Base-by-base conservation (phyloP, 2,113 vertebrate genomes). In the Triplophysa tibetana region DNA sequence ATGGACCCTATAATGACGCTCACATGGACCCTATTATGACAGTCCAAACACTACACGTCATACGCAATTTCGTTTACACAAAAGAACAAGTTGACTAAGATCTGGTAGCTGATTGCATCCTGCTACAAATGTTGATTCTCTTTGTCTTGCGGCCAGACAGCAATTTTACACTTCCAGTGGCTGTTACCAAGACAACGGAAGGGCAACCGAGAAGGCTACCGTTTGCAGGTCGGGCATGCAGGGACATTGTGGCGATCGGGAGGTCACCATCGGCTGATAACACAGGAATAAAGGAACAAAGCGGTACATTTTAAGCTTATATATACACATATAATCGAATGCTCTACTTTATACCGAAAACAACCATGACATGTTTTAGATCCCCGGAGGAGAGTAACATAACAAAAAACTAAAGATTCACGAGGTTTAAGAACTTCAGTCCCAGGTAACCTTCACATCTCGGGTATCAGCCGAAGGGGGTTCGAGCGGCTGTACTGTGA, bases 401-500 rank as follows among this genome's bases (percentile, higher is more conserved):
- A 62, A 41, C 4, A 41, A 69, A 76, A 75, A 17, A 60, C 24
- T 5, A 56, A 81, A 45, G 43, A 75, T 60, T 81, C 66, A 78
- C 38, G 48, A 16, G 41, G 38, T 67, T 56, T 70, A 70, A 78
- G 70, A 81, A 78, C 69, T 76, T 21, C 23, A 81, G 79, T 81
- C 81, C 81, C 66, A 70, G 81, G 79, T 85, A 83, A 79, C 81
- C 63, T 78, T 82, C 81, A 81, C 76, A 64, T 85, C 72, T 81
- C 81, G 43, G 61, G 73, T 70, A 75, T 65, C 75, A 56, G 79
- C 63, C 61, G 70, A 78, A 76, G 29, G 78, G 81, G 60, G 81
- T 75, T 64, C 50, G 58, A 82, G 69, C 64, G 68, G 60, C 74
- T 16, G 69, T 81, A 83, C 60, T 65, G 61, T 80, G 72, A 78